Conservation (phyloP, 2,888 invertebrate genomes). For the Eilema depressum region DNA sequence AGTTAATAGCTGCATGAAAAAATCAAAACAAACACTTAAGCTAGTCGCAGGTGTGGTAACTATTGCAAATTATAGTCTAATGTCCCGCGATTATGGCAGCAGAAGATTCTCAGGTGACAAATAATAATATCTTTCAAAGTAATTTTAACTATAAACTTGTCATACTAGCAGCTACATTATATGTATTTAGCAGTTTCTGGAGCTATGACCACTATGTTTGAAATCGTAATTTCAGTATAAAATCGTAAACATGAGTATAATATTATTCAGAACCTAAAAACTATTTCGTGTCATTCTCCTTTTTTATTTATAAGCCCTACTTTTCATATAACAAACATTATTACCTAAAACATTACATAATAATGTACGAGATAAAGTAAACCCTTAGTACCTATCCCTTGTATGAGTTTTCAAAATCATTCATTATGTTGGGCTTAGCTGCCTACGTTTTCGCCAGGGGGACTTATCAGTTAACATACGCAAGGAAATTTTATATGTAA, state of each 20-base stretch:
- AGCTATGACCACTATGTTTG: too few relatives aligned
- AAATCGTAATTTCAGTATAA: background rate
- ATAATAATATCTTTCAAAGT: background rate
- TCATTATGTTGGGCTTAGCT: background rate
- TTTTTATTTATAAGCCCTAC: background rate
- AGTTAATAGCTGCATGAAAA: constrained; percentile 56
- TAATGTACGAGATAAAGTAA: background rate
- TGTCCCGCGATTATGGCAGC: background rate
- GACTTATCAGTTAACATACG: background rate
- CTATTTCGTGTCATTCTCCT: background rate
- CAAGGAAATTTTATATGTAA: background rate
- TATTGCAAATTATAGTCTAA: background rate
- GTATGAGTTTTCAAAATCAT: background rate
- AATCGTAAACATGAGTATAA: background rate
- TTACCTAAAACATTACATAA: too few relatives aligned
- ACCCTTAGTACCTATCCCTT: background rate
- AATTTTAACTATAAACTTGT: background rate
- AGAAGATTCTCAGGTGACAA: background rate
- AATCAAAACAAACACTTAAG: constrained; percentile 33
- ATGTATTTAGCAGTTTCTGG: background rate
- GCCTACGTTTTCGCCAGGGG: background rate
- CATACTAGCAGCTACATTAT: background rate
- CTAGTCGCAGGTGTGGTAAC: background rate
- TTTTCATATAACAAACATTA: background rate
- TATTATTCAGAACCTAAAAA: too few relatives aligned